phyloP scores from a whole-genome alignment of 1,140 invertebrate genomes.

The Tetraneura akinire region DNA sequence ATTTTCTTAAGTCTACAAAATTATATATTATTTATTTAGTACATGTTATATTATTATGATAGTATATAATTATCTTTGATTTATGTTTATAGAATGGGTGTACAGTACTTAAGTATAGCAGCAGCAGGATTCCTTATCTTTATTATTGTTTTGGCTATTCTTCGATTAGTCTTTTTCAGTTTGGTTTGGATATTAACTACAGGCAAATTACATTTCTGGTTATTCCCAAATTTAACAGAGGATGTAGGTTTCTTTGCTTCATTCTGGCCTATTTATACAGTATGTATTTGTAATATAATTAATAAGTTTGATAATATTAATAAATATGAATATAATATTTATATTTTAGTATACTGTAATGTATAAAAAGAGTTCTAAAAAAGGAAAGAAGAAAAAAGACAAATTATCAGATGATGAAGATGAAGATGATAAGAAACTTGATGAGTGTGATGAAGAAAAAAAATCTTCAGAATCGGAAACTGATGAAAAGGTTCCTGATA shows the following conservation, averaged over 20 bases:
- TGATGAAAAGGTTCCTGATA: conserved; percentile 52
- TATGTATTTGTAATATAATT: conserved; percentile 60
- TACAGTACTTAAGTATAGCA: conserved; percentile 95
- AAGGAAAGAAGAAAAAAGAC: conserved; percentile 78
- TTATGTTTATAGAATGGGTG: conserved; percentile 73
- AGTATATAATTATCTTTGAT: conserved; percentile 54
- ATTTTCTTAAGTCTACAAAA: no score
- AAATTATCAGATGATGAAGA: conserved; percentile 68
- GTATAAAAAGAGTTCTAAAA: conserved; percentile 65
- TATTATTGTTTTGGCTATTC: conserved; percentile 84
- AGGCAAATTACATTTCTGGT: conserved; percentile 92
- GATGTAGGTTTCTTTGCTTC: conserved; percentile 98
- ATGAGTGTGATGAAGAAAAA: conserved; percentile 55
- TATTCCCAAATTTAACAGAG: conserved; percentile 96
- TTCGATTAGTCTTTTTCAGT: conserved; percentile 89
- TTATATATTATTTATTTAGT: conserved; percentile 19
- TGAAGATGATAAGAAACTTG: conserved; percentile 60
- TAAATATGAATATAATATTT: conserved; percentile 46
- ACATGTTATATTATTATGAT: no score
- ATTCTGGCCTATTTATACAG: conserved; percentile 96
- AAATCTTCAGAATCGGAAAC: conserved; percentile 52
- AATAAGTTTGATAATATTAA: conserved; percentile 14
- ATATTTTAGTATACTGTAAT: conserved; percentile 64
- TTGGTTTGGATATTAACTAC: conserved; percentile 86
- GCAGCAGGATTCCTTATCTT: conserved; percentile 92